These are phyloP conservation scores for Meliscaeva auricollis DNA, from an alignment of 2,888 invertebrate species.

Conservation along the genomic window DNA sequence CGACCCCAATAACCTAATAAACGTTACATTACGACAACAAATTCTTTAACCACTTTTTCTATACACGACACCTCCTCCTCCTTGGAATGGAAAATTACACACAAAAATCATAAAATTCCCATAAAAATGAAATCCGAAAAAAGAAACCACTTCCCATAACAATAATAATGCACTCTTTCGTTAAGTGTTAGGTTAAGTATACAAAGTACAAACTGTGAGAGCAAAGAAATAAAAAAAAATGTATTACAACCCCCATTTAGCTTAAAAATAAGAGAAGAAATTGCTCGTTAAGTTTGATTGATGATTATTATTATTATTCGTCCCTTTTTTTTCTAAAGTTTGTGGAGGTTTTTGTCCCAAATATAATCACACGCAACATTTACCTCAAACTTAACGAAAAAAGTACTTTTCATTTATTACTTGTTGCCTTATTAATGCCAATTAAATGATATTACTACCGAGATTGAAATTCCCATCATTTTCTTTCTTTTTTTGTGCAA, in stretches of 20 bases:
- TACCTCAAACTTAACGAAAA: slow-evolving; percentile 27
- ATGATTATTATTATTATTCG: slow-evolving; percentile 46
- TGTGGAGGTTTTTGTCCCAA: slow-evolving; percentile 10
- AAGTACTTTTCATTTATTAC: slow-evolving; percentile 18
- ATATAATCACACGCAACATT: slow-evolving; percentile 44
- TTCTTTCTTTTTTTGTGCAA: not conserved
- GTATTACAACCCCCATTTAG: slow-evolving; percentile 49
- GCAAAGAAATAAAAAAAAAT: not conserved
- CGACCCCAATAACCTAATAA: slow-evolving; percentile 4
- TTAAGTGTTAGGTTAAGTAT: slow-evolving; percentile 43
- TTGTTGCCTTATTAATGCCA: slow-evolving; percentile 71
- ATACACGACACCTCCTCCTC: not conserved
- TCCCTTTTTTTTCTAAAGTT: slow-evolving; percentile 2
- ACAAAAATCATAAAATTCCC: slow-evolving; percentile 14
- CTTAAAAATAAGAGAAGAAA: slow-evolving; percentile 35
- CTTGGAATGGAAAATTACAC: not conserved
- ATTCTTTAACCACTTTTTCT: slow-evolving; percentile 1
- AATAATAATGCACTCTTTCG: slow-evolving; percentile 19
- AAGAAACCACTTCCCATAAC: not conserved
- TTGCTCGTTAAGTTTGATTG: slow-evolving; percentile 70
- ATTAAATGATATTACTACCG: slow-evolving; percentile 26
- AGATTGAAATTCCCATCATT: not conserved
- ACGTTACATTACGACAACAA: slow-evolving; percentile 24
- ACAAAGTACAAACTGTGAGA: not conserved
- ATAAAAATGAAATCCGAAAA: not conserved